These are phyloP conservation scores for Deilephila elpenor DNA, from an alignment of 2,888 invertebrate genomes.

Conservation along the genomic window DNA sequence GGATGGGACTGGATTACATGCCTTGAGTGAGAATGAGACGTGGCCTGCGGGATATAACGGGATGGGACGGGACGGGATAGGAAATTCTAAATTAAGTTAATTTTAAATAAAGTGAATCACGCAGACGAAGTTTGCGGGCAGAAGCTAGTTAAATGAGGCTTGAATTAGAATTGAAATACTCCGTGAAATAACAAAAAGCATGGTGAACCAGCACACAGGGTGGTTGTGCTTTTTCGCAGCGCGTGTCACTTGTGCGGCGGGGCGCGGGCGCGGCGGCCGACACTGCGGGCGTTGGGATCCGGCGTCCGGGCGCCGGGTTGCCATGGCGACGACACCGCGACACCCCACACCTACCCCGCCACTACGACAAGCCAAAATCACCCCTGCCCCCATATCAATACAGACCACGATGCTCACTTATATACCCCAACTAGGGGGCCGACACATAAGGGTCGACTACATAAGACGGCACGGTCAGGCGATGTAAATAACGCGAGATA, in stretches of 20 bases:
- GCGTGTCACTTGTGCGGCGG: slow-evolving; percentile 83
- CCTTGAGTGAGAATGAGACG: too few relatives aligned
- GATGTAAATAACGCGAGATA: slow-evolving; percentile 84
- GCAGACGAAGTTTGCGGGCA: too few relatives aligned
- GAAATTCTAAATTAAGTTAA: too few relatives aligned
- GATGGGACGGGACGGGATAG: too few relatives aligned
- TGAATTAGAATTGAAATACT: not conserved
- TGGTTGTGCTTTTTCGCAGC: slow-evolving; percentile 83
- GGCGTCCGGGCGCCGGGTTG: slow-evolving; percentile 86
- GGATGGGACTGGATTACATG: too few relatives aligned
- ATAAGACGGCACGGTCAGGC: slow-evolving; percentile 83
- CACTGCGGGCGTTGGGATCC: slow-evolving; percentile 86
- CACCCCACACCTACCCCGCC: slow-evolving; percentile 62
- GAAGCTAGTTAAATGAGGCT: slow-evolving; percentile 1
- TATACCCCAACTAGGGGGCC: slow-evolving; percentile 56
- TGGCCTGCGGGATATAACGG: too few relatives aligned
- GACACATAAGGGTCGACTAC: slow-evolving; percentile 77
- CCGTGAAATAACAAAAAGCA: slow-evolving; percentile 29
- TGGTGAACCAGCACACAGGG: slow-evolving; percentile 60
- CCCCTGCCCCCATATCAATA: slow-evolving; percentile 64
- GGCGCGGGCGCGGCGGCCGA: slow-evolving; percentile 81
- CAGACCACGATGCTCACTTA: slow-evolving; percentile 71
- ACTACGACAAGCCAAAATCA: slow-evolving; percentile 54
- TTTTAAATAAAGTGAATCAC: too few relatives aligned
- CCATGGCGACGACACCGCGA: slow-evolving; percentile 85